Percentiles rank a stretch among this genome's conserved stretches.
Conservation (phyloP, 2,113 vertebrate genomes). For the Uria lomvia region DNA sequence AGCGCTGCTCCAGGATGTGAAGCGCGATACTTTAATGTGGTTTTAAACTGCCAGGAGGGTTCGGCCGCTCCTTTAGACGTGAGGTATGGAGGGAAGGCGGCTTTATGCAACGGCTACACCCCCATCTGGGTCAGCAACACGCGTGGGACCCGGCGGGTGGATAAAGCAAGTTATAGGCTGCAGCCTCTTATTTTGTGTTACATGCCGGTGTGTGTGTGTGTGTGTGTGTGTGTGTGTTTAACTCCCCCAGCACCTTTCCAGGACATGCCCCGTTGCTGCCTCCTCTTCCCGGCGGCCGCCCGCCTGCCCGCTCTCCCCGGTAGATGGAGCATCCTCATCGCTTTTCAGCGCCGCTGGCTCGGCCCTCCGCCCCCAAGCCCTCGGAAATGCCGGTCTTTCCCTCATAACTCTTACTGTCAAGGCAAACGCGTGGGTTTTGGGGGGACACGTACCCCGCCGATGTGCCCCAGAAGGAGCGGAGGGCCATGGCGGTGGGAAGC, state of each 20-base stretch:
- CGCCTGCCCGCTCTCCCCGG: conserved; percentile 48
- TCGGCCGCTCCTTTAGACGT: neutral
- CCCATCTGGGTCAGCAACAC: neutral
- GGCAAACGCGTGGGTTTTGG: neutral
- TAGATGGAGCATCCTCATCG: conserved; percentile 69
- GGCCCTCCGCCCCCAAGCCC: neutral
- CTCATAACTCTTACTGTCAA: neutral
- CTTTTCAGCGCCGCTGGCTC: neutral
- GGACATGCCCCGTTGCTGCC: neutral
- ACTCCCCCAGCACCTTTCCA: accelerated
- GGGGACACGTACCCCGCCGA: neutral
- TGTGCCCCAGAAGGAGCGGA: neutral
- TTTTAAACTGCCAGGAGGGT: neutral
- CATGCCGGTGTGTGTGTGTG: accelerated
- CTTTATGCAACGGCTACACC: neutral
- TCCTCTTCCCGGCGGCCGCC: neutral
- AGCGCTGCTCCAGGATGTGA: neutral
- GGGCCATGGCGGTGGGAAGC: neutral
- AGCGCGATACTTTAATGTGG: neutral
- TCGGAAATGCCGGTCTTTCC: neutral
- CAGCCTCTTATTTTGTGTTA: neutral
- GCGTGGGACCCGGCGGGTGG: neutral
- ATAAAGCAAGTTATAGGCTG: neutral
- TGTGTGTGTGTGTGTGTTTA: accelerated
- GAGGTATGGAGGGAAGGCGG: neutral